Conservation (phyloP, 2,113 vertebrate genomes). For the Cinclus cinclus region DNA sequence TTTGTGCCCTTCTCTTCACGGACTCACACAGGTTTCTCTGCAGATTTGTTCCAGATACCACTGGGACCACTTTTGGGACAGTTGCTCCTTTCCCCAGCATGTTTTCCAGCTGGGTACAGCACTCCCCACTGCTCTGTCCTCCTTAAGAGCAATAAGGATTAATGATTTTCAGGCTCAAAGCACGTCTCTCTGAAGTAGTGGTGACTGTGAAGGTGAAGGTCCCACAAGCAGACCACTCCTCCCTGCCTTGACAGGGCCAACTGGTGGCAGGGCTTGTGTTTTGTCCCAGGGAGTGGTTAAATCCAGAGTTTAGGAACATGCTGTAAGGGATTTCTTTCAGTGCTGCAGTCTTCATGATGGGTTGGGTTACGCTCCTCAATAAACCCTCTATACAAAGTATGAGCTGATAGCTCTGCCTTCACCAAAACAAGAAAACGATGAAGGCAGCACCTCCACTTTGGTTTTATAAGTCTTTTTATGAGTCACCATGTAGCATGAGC, state of each 20-base stretch:
- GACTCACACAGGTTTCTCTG: background rate
- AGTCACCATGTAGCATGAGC: background rate
- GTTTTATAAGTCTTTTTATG: background rate
- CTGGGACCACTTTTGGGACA: background rate
- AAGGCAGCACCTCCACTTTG: background rate
- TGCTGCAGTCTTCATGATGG: background rate
- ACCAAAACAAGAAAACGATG: background rate
- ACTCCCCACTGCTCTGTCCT: background rate
- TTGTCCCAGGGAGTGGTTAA: background rate
- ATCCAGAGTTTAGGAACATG: background rate
- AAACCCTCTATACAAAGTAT: fast-evolving
- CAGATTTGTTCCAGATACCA: background rate
- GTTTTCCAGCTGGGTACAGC: background rate
- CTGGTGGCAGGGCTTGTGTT: fast-evolving
- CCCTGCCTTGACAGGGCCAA: background rate
- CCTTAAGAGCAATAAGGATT: fast-evolving
- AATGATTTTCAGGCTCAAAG: background rate
- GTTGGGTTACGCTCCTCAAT: background rate
- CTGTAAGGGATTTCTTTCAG: background rate
- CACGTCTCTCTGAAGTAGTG: fast-evolving
- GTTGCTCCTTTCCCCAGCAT: background rate
- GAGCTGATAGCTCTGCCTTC: background rate
- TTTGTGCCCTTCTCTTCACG: background rate
- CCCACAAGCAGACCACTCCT: background rate
- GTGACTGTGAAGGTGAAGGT: background rate